A percentile compares a stretch with the other conserved stretches of the same genome.
Conservation (phyloP, 2,797 vertebrate genomes). For the Rhabdophis nuchalis region DNA sequence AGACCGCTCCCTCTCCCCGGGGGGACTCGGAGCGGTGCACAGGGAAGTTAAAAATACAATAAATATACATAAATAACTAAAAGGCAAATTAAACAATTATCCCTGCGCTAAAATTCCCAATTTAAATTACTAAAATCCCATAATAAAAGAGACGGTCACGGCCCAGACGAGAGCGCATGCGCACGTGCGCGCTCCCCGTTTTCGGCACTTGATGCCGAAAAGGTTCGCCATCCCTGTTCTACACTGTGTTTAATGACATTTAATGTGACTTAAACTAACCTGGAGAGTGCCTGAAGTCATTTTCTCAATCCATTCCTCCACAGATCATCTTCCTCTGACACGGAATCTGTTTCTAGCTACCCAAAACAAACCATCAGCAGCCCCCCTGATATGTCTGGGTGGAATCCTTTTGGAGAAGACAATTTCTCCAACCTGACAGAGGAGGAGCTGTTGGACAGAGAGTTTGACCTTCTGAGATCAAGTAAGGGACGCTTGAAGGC, state of each 20-base stretch:
- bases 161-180: no score
- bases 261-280: neutral
- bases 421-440: slow-evolving; percentile 96
- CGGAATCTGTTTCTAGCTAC: slow-evolving; percentile 70
- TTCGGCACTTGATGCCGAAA: no score
- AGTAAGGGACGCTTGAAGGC: slow-evolving; percentile 87
- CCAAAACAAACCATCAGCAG: slow-evolving; percentile 78
- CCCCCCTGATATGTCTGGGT: slow-evolving; percentile 95
- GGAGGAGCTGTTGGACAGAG: slow-evolving; percentile 94
- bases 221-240: neutral
- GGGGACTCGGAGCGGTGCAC: no score
- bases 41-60: no score
- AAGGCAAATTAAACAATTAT: no score
- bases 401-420: slow-evolving; percentile 98
- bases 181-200: no score
- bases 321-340: slow-evolving; percentile 74
- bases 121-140: no score
- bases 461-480: slow-evolving; percentile 98
- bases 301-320: slow-evolving; percentile 29
- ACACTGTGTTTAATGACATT: neutral
- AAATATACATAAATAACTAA: no score
- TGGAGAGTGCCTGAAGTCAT: neutral
- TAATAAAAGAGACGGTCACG: no score
- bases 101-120: no score
- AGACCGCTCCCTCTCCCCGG: no score